Percentiles rank a stretch among this genome's conserved stretches.
These are phyloP conservation scores for Neodiprion lecontei DNA, from an alignment of 1,140 invertebrate species.

Conservation along the genomic window DNA sequence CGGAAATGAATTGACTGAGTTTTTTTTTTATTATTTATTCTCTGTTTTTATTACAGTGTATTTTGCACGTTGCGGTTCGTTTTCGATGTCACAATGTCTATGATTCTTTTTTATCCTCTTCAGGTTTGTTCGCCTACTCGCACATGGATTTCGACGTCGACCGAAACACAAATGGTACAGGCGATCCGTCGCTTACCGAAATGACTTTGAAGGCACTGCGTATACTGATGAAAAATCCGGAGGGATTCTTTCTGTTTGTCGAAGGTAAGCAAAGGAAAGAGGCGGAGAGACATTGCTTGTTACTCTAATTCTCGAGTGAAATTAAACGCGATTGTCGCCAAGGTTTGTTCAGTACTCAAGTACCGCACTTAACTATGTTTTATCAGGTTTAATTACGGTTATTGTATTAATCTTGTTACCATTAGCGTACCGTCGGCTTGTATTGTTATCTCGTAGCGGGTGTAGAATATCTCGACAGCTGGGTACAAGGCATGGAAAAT, in stretches of 20 bases:
- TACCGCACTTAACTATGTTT: too few relatives aligned
- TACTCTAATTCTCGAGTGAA: background rate
- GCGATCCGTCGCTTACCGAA: slow-evolving; percentile 80
- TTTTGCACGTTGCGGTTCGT: background rate
- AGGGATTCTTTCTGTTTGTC: slow-evolving; percentile 88
- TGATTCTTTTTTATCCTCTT: slow-evolving; percentile 12
- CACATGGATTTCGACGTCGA: slow-evolving; percentile 67
- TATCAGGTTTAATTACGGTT: too few relatives aligned
- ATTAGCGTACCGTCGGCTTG: too few relatives aligned
- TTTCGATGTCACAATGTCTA: background rate
- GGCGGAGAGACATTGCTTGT: slow-evolving; percentile 2
- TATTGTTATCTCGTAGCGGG: too few relatives aligned
- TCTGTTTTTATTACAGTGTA: too few relatives aligned
- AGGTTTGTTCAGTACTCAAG: too few relatives aligned
- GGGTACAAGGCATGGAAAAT: too few relatives aligned
- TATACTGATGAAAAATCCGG: slow-evolving; percentile 77
- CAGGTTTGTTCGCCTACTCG: slow-evolving; percentile 65
- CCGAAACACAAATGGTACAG: slow-evolving; percentile 66
- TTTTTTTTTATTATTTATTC: too few relatives aligned
- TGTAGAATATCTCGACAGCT: too few relatives aligned
- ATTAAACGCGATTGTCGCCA: too few relatives aligned
- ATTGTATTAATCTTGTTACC: too few relatives aligned
- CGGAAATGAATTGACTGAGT: too few relatives aligned
- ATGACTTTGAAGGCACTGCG: slow-evolving; percentile 84
- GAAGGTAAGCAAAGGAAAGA: slow-evolving; percentile 71